These are phyloP conservation scores for Hemibagrus wyckioides DNA, from an alignment of 2,113 vertebrate species.

Conservation along the genomic window DNA sequence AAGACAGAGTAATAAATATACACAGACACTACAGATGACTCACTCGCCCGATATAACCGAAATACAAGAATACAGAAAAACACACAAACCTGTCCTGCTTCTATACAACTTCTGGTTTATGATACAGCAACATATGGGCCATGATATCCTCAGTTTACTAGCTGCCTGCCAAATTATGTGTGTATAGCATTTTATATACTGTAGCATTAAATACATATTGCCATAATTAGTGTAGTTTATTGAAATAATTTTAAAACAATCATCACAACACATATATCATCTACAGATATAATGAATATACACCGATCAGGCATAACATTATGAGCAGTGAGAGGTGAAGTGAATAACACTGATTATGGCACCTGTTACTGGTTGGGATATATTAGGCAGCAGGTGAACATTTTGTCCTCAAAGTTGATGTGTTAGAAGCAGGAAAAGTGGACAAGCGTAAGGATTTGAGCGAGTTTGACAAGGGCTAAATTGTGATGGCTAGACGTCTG, in stretches of 20 bases:
- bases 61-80: slow-evolving; percentile 2
- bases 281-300: neutral
- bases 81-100: neutral
- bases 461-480: no score
- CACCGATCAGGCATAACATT: no score
- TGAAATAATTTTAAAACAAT: neutral
- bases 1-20: slow-evolving; percentile 22
- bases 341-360: no score
- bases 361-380: no score
- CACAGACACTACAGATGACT: slow-evolving; percentile 15
- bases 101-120: neutral
- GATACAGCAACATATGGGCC: neutral
- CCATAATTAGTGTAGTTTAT: no score
- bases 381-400: no score
- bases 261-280: neutral
- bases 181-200: neutral
- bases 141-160: neutral
- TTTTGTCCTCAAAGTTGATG: no score
- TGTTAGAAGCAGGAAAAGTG: no score
- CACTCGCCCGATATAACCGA: neutral
- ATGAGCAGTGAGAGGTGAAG: no score
- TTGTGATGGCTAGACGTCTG: no score
- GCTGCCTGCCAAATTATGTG: neutral
- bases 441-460: no score
- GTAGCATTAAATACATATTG: neutral